A percentile compares a stretch with the other conserved stretches of the same genome.
Conservation (phyloP, 2,888 invertebrate genomes). For the Amphipyra berbera region DNA sequence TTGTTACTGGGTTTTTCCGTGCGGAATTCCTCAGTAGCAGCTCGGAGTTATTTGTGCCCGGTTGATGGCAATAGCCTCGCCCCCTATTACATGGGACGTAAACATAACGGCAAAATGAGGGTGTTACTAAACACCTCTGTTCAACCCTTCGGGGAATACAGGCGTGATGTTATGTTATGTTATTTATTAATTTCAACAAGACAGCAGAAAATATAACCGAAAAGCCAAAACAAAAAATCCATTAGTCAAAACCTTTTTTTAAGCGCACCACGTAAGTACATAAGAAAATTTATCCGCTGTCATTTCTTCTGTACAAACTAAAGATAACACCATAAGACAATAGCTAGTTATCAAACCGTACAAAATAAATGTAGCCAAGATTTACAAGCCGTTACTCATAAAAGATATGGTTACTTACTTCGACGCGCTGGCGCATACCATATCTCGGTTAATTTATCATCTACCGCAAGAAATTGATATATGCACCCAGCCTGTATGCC, state of each 20-base stretch:
- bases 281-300: slow-evolving; percentile 34
- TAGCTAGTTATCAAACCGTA: slow-evolving; percentile 53
- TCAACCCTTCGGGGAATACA: too few relatives aligned
- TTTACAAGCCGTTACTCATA: slow-evolving; percentile 58
- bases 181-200: background rate
- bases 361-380: slow-evolving; percentile 50
- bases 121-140: too few relatives aligned
- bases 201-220: background rate
- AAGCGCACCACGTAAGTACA: background rate
- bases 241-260: slow-evolving; percentile 7
- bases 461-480: slow-evolving; percentile 80
- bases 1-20: too few relatives aligned
- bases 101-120: too few relatives aligned
- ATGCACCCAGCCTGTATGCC: slow-evolving; percentile 69
- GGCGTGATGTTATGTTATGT: too few relatives aligned
- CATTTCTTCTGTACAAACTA: slow-evolving; percentile 29
- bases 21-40: too few relatives aligned
- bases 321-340: slow-evolving; percentile 55
- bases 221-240: slow-evolving; percentile 1
- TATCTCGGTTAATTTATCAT: slow-evolving; percentile 82
- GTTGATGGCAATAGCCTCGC: too few relatives aligned
- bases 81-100: too few relatives aligned
- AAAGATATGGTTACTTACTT: slow-evolving; percentile 62
- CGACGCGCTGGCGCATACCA: slow-evolving; percentile 69
- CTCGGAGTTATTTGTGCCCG: too few relatives aligned